A percentile compares a stretch with the other conserved stretches of the same genome.
phyloP scores from a whole-genome alignment of 2,888 invertebrate genomes.

The Mesoligia furuncula region DNA sequence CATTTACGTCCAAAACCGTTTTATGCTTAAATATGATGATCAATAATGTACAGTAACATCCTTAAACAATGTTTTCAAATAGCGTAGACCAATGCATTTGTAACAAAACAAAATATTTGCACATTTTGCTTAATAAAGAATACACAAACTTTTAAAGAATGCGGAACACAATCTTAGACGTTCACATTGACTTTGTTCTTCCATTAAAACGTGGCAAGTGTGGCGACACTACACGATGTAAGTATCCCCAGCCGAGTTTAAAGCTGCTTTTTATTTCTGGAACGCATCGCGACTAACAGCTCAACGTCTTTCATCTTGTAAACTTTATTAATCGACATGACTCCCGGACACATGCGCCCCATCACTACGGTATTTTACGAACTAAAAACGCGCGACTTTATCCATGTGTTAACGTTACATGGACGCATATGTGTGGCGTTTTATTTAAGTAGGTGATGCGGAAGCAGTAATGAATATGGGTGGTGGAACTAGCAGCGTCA shows the following conservation, averaged over 20 bases:
- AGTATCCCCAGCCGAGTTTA: constrained; percentile 86
- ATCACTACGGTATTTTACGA: constrained; percentile 65
- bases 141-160: not conserved
- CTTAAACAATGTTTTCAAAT: not conserved
- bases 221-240: constrained; percentile 71
- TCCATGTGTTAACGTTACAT: constrained; percentile 65
- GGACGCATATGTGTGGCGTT: constrained; percentile 41
- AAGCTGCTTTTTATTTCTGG: constrained; percentile 88
- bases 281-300: constrained; percentile 85
- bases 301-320: constrained; percentile 89
- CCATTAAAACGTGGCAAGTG: constrained; percentile 52
- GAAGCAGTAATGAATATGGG: constrained; percentile 64
- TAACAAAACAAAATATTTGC: not conserved
- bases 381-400: constrained; percentile 43
- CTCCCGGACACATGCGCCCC: constrained; percentile 83
- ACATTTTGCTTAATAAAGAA: not conserved
- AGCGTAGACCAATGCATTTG: too few species aligned
- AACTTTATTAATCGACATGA: constrained; percentile 89
- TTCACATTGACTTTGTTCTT: constrained; percentile 36
- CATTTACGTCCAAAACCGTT: not conserved
- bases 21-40: not conserved
- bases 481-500: constrained; percentile 29
- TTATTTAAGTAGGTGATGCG: not conserved
- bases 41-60: not conserved
- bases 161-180: constrained; percentile 7